Conservation (phyloP, 2,113 vertebrate species). For the Urocitellus parryii region DNA sequence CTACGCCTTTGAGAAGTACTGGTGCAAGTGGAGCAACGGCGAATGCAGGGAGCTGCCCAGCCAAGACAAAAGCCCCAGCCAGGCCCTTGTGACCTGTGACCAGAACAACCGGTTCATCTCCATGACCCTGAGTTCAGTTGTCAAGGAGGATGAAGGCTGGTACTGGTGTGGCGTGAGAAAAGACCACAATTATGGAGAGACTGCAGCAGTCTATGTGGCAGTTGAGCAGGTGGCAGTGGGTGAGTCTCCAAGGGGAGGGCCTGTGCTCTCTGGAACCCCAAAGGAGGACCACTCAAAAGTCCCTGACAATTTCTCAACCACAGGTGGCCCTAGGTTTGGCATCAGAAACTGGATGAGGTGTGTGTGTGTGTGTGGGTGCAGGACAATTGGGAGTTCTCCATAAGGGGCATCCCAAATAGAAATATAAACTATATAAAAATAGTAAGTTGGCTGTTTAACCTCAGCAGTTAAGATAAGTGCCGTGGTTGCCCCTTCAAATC, state of each 20-base stretch:
- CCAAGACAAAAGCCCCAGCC: rapidly evolving
- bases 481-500: not conserved
- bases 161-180: constrained; percentile 89
- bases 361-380: no score
- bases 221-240: constrained; percentile 72
- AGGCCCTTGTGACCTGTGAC: not conserved
- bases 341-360: not conserved
- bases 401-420: not conserved
- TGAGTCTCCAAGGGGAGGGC: constrained; percentile 44
- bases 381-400: not conserved
- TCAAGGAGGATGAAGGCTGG: constrained; percentile 79
- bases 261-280: not conserved
- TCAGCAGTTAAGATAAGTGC: not conserved
- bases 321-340: not conserved
- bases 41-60: constrained; percentile 63
- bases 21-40: constrained; percentile 85
- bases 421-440: not conserved
- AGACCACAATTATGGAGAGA: constrained; percentile 32
- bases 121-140: constrained; percentile 71
- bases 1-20: constrained; percentile 85
- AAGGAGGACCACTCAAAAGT: not conserved
- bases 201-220: constrained; percentile 70
- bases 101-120: not conserved
- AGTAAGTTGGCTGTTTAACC: not conserved
- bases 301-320: not conserved